Evolutionary conservation across 2,888 invertebrate genomes (phyloP), one percentile per base, ranked within the genome.

Genomic region (Agrenia bidenticulata): DNA sequence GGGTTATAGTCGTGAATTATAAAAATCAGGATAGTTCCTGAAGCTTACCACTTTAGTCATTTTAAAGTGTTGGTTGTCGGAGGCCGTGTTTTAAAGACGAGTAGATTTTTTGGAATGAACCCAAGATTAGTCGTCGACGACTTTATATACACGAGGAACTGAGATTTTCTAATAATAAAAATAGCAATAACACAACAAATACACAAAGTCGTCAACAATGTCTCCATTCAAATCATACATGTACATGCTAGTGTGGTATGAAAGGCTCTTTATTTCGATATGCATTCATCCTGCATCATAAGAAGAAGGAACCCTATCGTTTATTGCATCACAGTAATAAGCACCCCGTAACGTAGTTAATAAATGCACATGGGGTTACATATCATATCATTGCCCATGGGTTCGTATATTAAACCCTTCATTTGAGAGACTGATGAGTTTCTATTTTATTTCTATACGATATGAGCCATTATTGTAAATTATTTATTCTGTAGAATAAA

Each of bases 31-130:
- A n/a, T n/a, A n/a, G n/a, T n/a, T 15, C 2, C n/a, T 50, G 13
- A 27, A 26, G 27, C 41, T 59, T 63, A 69, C 69, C 64, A 69
- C 63, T 69, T 66, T 68, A 13, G 60, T 64, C 68, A 68, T 68
- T 60, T 59, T 68, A 26, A 54, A 37, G n/a, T 50, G 45, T 17
- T 11, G 45, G n/a, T 11, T 45, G n/a, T 45, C 19, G 53, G 56
- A 57, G 54, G 32, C 32, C 32, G 24, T 27, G 54, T 27, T 32
- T 13, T 27, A 27, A 57, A 7, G 56, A 39, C 17, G 24, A 15
- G 21, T 5, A 2, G 32, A 56, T 37, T 37, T 54, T 54, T 53
- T 39, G 32, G 69, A 69, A 66, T 69, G 66, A 45, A 39, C 57
- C 54, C 60, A 42, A 27, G 57, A 37, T 41, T 45, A 55, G 51